Percentiles rank a stretch among this genome's conserved stretches.
These are phyloP conservation scores for Limnephilus auricula DNA, from an alignment of 2,888 invertebrate genomes.

Conservation along the genomic window DNA sequence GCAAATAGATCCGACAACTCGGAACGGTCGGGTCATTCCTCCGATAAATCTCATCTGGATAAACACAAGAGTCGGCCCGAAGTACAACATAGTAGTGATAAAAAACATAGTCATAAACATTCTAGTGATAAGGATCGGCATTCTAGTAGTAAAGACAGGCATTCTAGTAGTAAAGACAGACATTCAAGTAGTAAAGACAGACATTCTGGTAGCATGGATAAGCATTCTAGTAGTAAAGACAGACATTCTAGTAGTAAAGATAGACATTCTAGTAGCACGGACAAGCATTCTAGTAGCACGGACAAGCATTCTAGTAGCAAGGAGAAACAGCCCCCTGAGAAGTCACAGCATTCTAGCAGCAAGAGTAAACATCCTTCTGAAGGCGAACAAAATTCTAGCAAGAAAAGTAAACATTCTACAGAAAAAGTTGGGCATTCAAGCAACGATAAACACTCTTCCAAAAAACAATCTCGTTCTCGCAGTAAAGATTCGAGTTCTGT, in stretches of 20 bases:
- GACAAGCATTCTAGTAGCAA: constrained; percentile 68
- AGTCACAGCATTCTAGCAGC: constrained; percentile 62
- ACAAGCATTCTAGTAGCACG: constrained; percentile 34
- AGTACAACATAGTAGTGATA: constrained; percentile 45
- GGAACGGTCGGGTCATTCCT: constrained; percentile 35
- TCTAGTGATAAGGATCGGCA: constrained; percentile 28
- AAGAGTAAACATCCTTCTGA: constrained; percentile 67
- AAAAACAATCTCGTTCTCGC: constrained; percentile 60
- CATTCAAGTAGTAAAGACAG: constrained; percentile 54
- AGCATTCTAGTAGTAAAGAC: constrained; percentile 66
- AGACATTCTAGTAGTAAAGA: constrained; percentile 62
- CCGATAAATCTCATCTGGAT: constrained; percentile 31
- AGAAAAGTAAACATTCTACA: constrained; percentile 67
- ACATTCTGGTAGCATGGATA: constrained; percentile 63
- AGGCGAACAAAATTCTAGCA: constrained; percentile 67
- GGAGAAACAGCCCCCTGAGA: constrained; percentile 68
- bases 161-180: constrained; percentile 64
- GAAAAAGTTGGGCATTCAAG: constrained; percentile 70
- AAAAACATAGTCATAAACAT: neutral
- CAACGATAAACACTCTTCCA: constrained; percentile 51
- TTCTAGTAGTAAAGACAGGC: too few species aligned
- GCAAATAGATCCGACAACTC: constrained; percentile 17
- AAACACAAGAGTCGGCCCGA: constrained; percentile 58
- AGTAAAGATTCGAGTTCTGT: constrained; percentile 49
- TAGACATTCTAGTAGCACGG: constrained; percentile 66